Evolutionary conservation across 1,140 invertebrate species (phyloP).

Genomic region (Drosophila orena): DNA sequence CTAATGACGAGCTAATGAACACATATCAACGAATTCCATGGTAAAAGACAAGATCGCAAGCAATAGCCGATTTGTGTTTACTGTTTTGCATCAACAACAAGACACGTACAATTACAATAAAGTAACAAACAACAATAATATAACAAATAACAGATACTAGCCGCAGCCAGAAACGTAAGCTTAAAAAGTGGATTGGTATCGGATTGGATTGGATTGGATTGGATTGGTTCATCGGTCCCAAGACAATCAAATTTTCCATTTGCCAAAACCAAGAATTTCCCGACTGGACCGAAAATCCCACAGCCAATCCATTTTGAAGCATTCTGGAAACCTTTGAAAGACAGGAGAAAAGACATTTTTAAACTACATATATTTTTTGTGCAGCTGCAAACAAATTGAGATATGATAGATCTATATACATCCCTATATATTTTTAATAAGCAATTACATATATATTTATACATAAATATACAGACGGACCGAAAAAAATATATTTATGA

Average conservation of each 20-base stretch:
- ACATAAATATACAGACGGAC: slow-evolving; percentile 52
- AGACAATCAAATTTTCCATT: slow-evolving; percentile 12
- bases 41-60: slow-evolving; percentile 15
- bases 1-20: slow-evolving; percentile 65
- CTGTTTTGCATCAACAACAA: slow-evolving; percentile 35
- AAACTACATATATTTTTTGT: slow-evolving; percentile 39
- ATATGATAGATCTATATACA: slow-evolving; percentile 47
- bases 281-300: slow-evolving; percentile 3
- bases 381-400: slow-evolving; percentile 35
- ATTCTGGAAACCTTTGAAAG: slow-evolving; percentile 31
- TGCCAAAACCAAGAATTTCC: slow-evolving; percentile 10
- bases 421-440: slow-evolving; percentile 50
- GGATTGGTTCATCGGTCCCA: background rate
- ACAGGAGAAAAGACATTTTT: slow-evolving; percentile 41
- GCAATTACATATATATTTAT: slow-evolving; percentile 51
- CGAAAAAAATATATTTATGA: slow-evolving; percentile 58
- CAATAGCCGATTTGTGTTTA: slow-evolving; percentile 33
- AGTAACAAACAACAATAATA: slow-evolving; percentile 12
- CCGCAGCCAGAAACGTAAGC: slow-evolving; percentile 30
- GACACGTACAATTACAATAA: slow-evolving; percentile 35
- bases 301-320: slow-evolving; percentile 6
- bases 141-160: slow-evolving; percentile 43
- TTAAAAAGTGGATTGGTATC: slow-evolving; percentile 2
- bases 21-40: slow-evolving; percentile 78
- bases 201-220: slow-evolving; percentile 5